phyloP scores from a whole-genome alignment of 2,113 vertebrate species.

The Sphaerodactylus townsendi region DNA sequence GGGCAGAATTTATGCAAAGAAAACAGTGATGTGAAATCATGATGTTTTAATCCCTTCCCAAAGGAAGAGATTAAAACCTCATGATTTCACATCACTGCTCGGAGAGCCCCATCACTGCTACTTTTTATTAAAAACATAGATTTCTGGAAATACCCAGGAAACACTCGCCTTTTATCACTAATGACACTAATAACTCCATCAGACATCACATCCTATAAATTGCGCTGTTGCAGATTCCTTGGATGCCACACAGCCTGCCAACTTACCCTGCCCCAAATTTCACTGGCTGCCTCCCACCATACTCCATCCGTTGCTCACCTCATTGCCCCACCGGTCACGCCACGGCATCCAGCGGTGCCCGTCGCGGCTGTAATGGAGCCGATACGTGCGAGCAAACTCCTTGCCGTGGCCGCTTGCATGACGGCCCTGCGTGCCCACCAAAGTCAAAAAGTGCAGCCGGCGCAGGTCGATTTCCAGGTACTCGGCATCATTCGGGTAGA shows the following conservation, averaged over 20 bases:
- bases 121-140: too few species aligned
- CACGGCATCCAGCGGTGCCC: slow-evolving; percentile 88
- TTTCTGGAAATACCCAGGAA: too few species aligned
- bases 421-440: slow-evolving; percentile 92
- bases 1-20: too few species aligned
- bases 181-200: neutral
- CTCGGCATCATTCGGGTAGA: slow-evolving; percentile 85
- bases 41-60: too few species aligned
- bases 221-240: too few species aligned
- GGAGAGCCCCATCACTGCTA: too few species aligned
- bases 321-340: slow-evolving; percentile 87
- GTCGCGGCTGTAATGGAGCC: slow-evolving; percentile 88
- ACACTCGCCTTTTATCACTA: neutral
- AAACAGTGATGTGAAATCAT: too few species aligned
- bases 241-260: too few species aligned
- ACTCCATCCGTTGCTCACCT: slow-evolving; percentile 67
- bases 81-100: too few species aligned
- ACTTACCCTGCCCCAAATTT: neutral
- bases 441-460: slow-evolving; percentile 84
- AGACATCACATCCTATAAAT: too few species aligned
- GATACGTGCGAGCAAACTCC: slow-evolving; percentile 88
- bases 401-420: slow-evolving; percentile 90
- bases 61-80: too few species aligned
- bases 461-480: slow-evolving; percentile 90
- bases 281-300: too few species aligned